Evolutionary conservation across 2,797 vertebrate species (phyloP).

Genomic region (Astyanax mexicanus): DNA sequence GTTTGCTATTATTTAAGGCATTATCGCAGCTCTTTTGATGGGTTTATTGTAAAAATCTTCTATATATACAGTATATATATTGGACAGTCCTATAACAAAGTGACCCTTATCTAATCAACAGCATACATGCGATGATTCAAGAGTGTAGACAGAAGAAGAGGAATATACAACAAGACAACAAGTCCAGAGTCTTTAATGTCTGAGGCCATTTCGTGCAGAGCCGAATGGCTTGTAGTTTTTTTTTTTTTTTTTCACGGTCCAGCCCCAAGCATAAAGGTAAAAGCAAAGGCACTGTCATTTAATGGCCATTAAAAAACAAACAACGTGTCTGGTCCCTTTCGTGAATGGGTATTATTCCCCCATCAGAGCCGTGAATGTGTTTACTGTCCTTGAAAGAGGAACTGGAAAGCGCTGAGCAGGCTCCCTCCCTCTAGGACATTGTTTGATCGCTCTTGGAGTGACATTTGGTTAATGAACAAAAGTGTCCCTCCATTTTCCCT

Average conservation of each 20-base stretch:
- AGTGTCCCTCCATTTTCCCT: constrained; percentile 27
- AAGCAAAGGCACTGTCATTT: constrained; percentile 7
- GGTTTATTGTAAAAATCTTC: no score
- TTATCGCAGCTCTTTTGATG: no score
- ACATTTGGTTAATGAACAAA: constrained; percentile 59
- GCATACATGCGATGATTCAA: neutral
- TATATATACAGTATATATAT: no score
- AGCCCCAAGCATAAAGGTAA: constrained; percentile 24
- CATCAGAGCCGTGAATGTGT: constrained; percentile 46
- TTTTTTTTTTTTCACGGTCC: constrained; percentile 35
- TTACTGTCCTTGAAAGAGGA: constrained; percentile 56
- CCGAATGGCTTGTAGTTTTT: constrained; percentile 17
- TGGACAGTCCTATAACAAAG: no score
- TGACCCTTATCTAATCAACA: constrained; percentile 38
- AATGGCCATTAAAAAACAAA: constrained; percentile 52
- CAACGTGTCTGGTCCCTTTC: constrained; percentile 40
- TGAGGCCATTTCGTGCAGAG: neutral
- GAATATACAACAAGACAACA: neutral
- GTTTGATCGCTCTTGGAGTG: constrained; percentile 47
- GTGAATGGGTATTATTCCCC: constrained; percentile 47
- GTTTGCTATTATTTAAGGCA: no score
- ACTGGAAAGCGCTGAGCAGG: constrained; percentile 37
- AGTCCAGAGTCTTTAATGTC: constrained; percentile 16
- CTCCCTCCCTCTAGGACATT: constrained; percentile 47
- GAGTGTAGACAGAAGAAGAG: neutral